Evolutionary conservation across 2,888 invertebrate species (phyloP).

Genomic region (Diarsia brunnea): DNA sequence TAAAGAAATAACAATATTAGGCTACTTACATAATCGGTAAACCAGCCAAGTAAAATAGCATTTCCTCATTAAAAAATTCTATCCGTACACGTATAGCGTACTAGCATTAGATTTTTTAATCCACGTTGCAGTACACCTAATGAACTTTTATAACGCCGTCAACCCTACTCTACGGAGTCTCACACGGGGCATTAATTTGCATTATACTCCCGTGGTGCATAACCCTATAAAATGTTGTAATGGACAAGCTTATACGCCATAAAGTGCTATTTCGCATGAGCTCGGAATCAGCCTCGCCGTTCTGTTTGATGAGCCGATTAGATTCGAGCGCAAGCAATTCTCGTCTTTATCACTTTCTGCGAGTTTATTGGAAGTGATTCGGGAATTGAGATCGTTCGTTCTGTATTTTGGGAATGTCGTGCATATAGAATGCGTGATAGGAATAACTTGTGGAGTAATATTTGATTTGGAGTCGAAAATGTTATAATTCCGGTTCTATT

Average conservation of each 20-base stretch:
- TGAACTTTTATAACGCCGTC: constrained; percentile 65
- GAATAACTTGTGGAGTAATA: constrained; percentile 30
- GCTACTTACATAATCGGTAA: background rate
- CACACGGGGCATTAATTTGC: constrained; percentile 86
- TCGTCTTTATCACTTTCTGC: constrained; percentile 68
- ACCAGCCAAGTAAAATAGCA: background rate
- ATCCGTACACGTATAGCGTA: constrained; percentile 2
- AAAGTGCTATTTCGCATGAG: constrained; percentile 82
- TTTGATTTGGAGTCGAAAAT: constrained; percentile 2
- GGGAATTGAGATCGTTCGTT: constrained; percentile 56
- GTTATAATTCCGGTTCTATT: background rate
- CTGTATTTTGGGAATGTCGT: constrained; percentile 50
- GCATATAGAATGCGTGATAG: constrained; percentile 46
- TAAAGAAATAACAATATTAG: background rate
- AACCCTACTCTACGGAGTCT: constrained; percentile 79
- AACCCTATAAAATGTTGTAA: constrained; percentile 88
- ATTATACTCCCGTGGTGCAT: constrained; percentile 85
- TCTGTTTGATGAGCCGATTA: constrained; percentile 82
- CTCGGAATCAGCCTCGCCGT: constrained; percentile 73
- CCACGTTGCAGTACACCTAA: constrained; percentile 32
- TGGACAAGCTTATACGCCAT: constrained; percentile 84
- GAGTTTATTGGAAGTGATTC: constrained; percentile 59
- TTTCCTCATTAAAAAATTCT: constrained; percentile 18
- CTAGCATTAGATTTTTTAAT: constrained; percentile 43
- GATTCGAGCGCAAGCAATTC: constrained; percentile 72